Percentiles rank a stretch among this genome's conserved stretches.
Evolutionary conservation across 2,797 vertebrate species (phyloP).

Genomic region (Schizothorax lantsangensis): DNA sequence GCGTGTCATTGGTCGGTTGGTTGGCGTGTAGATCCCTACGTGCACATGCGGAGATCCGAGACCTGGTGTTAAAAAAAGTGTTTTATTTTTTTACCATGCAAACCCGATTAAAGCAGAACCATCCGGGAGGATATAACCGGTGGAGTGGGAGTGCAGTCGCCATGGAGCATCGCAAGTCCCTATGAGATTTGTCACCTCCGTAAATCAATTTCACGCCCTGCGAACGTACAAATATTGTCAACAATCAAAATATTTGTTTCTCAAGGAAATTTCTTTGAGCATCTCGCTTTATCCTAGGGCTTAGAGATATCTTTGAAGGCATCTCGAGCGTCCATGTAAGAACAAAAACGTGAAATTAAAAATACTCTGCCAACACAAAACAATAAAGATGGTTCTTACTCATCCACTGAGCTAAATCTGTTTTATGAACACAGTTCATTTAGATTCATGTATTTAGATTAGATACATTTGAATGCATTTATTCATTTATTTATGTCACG

Average conservation of each 20-base stretch:
- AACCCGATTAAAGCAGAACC: slow-evolving; percentile 57
- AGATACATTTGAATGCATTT: slow-evolving; percentile 22
- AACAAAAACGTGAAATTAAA: slow-evolving; percentile 22
- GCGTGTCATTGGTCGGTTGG: slow-evolving; percentile 14
- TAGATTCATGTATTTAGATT: slow-evolving; percentile 28
- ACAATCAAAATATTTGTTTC: slow-evolving; percentile 50
- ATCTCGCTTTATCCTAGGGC: slow-evolving; percentile 14
- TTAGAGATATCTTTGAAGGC: slow-evolving; percentile 23
- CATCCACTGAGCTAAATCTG: slow-evolving; percentile 11
- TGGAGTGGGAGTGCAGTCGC: slow-evolving; percentile 47
- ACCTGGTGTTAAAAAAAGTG: slow-evolving; percentile 17
- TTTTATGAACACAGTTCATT: slow-evolving; percentile 24
- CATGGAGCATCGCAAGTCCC: slow-evolving; percentile 43
- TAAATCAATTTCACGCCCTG: slow-evolving; percentile 57
- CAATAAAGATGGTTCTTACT: background rate
- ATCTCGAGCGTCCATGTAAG: background rate
- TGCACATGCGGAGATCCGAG: background rate
- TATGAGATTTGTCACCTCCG: slow-evolving; percentile 54
- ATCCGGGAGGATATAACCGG: slow-evolving; percentile 51
- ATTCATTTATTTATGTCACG: slow-evolving; percentile 5
- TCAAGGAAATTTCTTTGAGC: slow-evolving; percentile 29
- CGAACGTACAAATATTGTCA: slow-evolving; percentile 45
- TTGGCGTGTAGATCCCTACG: background rate
- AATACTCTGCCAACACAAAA: slow-evolving; percentile 6
- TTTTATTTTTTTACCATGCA: slow-evolving; percentile 60